phyloP scores from a whole-genome alignment of 2,113 vertebrate species.

The Hoplias malabaricus region DNA sequence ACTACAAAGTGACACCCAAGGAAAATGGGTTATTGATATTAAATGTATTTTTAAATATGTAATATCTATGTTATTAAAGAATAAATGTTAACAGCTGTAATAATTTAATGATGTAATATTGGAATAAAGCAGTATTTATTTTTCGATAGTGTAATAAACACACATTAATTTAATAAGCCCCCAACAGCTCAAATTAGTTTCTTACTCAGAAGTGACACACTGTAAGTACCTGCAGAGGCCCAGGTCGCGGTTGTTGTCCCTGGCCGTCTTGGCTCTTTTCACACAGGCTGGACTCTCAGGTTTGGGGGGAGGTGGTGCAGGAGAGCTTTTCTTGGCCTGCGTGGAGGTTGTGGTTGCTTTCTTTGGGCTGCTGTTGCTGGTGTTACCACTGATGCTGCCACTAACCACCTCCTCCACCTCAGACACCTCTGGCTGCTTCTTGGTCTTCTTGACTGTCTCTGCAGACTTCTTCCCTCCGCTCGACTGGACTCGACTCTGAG shows the following conservation, averaged over 20 bases:
- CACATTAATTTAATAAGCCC: too few relatives aligned
- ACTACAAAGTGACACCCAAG: too few relatives aligned
- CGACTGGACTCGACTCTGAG: constrained; percentile 67
- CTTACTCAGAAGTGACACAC: background rate
- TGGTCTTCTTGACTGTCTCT: constrained; percentile 83
- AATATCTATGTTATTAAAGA: too few relatives aligned
- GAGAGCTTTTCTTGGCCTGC: constrained; percentile 84
- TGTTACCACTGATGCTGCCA: constrained; percentile 40
- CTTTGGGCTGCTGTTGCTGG: constrained; percentile 84
- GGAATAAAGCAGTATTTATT: too few relatives aligned
- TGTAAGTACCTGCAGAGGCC: constrained; percentile 86
- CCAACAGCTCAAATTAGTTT: too few relatives aligned
- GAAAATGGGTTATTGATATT: too few relatives aligned
- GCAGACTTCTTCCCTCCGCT: constrained; percentile 77
- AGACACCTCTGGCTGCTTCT: constrained; percentile 82
- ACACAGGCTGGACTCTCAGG: constrained; percentile 81
- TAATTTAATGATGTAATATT: too few relatives aligned
- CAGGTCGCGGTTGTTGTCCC: constrained; percentile 91
- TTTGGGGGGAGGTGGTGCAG: constrained; percentile 72
- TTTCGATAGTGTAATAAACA: too few relatives aligned
- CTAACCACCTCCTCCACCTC: constrained; percentile 81
- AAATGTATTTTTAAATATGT: too few relatives aligned
- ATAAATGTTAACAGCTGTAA: too few relatives aligned
- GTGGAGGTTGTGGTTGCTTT: constrained; percentile 76
- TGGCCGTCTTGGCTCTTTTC: constrained; percentile 85